Percentiles rank a stretch among this genome's conserved stretches.
Conservation (phyloP, 2,797 vertebrate genomes). For the Eleutherodactylus coqui region DNA sequence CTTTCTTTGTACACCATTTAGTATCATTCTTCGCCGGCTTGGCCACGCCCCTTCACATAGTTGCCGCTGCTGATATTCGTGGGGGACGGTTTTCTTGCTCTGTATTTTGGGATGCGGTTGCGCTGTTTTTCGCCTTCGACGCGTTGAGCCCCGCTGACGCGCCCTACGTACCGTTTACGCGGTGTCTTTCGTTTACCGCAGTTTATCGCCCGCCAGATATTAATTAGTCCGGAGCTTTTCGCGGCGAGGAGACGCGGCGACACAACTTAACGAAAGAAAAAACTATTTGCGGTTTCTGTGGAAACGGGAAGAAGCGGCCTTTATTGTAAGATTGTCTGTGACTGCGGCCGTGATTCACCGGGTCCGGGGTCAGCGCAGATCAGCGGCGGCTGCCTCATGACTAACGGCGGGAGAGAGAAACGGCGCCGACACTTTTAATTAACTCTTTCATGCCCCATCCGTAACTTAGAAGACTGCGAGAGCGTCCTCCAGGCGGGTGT, state of each 20-base stretch:
- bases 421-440: not conserved
- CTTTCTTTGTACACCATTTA: too few relatives aligned
- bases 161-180: too few relatives aligned
- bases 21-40: too few relatives aligned
- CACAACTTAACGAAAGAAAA: not conserved
- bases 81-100: too few relatives aligned
- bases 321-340: constrained; percentile 29
- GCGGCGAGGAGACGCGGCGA: not conserved
- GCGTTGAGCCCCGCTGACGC: too few relatives aligned
- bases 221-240: not conserved
- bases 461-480: not conserved
- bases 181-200: not conserved
- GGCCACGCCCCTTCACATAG: too few relatives aligned
- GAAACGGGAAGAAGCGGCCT: constrained; percentile 17
- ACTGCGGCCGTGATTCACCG: not conserved
- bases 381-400: not conserved
- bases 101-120: too few relatives aligned
- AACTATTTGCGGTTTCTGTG: constrained; percentile 46
- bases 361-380: not conserved
- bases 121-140: too few relatives aligned
- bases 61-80: too few relatives aligned
- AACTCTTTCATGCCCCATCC: constrained; percentile 1
- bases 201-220: not conserved
- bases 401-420: not conserved
- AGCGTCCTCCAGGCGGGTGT: not conserved